These are phyloP conservation scores for Anas flavirostris DNA, from an alignment of 2,797 vertebrate species.

Conservation along the genomic window DNA sequence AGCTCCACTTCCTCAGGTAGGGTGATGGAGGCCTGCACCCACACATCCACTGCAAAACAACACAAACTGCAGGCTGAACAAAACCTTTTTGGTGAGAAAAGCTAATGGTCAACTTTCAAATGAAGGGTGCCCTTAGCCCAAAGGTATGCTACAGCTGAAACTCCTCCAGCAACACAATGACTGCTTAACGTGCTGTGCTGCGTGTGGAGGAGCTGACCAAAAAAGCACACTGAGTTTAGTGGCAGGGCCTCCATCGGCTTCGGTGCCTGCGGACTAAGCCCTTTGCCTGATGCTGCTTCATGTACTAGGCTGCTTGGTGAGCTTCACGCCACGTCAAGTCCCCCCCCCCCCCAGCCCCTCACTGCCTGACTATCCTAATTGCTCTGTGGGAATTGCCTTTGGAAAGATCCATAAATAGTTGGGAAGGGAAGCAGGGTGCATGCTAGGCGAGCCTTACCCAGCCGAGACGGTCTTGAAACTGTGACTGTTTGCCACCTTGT, in stretches of 20 bases:
- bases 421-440: neutral
- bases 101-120: neutral
- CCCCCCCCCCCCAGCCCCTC: neutral
- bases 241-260: neutral
- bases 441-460: neutral
- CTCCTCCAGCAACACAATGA: neutral
- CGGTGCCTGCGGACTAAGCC: neutral
- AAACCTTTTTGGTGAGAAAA: neutral
- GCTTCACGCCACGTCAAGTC: neutral
- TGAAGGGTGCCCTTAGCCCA: neutral
- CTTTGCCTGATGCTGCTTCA: neutral
- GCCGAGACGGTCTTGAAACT: neutral
- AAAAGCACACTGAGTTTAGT: neutral
- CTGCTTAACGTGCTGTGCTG: accelerated
- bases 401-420: neutral
- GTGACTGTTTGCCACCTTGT: conserved; percentile 55
- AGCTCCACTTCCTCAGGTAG: neutral
- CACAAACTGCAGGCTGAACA: neutral
- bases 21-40: neutral
- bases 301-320: neutral
- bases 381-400: neutral
- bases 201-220: neutral
- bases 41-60: neutral
- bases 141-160: neutral
- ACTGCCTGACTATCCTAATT: neutral